Evolutionary conservation across 2,113 vertebrate genomes (phyloP).

Genomic region (Eclectus roratus): DNA sequence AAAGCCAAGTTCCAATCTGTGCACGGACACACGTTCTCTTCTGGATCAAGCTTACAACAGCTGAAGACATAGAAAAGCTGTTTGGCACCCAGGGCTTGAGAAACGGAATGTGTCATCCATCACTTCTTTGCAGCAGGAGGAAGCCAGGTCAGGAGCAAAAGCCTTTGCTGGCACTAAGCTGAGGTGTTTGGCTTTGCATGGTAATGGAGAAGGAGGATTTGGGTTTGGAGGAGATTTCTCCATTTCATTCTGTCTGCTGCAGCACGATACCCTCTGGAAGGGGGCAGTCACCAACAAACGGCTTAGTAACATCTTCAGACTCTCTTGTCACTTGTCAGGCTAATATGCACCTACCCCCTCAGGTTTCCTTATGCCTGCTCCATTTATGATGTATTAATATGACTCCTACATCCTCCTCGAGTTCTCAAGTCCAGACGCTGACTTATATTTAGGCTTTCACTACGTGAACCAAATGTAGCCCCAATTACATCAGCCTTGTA

Average conservation of each 20-base stretch:
- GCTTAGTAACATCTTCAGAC: background rate
- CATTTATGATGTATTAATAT: background rate
- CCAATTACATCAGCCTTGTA: background rate
- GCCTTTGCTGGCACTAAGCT: background rate
- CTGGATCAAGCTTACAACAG: background rate
- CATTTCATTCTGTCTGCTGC: background rate
- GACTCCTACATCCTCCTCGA: background rate
- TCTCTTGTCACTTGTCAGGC: background rate
- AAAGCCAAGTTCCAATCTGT: background rate
- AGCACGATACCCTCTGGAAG: background rate
- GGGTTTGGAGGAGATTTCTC: background rate
- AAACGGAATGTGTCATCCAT: background rate
- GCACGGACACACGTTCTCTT: background rate
- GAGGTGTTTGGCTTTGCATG: background rate
- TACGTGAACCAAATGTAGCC: background rate
- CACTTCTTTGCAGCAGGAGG: background rate
- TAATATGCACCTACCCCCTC: background rate
- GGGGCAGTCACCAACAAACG: background rate
- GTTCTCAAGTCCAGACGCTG: background rate
- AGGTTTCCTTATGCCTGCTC: background rate
- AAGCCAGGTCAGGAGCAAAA: background rate
- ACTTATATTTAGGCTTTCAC: background rate
- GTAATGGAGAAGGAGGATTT: background rate
- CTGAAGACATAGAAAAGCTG: background rate
- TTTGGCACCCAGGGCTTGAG: background rate